Conservation (phyloP, 2,888 invertebrate genomes). For the Helleia helle region DNA sequence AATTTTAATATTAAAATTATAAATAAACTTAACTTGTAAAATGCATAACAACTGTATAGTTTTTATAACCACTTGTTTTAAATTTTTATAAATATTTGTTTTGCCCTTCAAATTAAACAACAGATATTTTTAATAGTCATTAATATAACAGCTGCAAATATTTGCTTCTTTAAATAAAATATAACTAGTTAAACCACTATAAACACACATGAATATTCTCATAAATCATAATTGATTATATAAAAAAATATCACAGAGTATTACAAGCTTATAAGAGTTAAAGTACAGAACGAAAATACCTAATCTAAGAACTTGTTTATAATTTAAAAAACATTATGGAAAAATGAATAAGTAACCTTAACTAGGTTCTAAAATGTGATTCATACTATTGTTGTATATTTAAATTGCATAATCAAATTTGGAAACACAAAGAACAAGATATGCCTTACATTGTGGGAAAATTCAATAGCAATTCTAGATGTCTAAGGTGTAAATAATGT, state of each 20-base stretch:
- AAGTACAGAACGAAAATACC: background rate
- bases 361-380: background rate
- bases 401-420: constrained; percentile 10
- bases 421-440: constrained; percentile 9
- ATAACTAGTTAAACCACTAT: no score
- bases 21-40: no score
- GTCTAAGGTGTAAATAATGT: constrained; percentile 18
- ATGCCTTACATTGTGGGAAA: constrained; percentile 11
- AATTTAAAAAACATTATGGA: background rate
- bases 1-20: no score
- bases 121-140: no score
- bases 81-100: no score
- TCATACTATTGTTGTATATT: constrained; percentile 2
- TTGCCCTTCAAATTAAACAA: no score
- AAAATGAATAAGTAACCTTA: background rate
- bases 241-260: background rate
- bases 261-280: background rate
- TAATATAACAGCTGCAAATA: no score
- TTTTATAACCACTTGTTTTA: no score
- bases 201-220: no score
- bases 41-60: no score
- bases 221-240: no score
- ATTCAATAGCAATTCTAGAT: constrained; percentile 13
- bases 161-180: no score
- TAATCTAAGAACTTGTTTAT: background rate